phyloP scores from a whole-genome alignment of 2,888 invertebrate genomes.

The Lordiphosa fenestrarum region DNA sequence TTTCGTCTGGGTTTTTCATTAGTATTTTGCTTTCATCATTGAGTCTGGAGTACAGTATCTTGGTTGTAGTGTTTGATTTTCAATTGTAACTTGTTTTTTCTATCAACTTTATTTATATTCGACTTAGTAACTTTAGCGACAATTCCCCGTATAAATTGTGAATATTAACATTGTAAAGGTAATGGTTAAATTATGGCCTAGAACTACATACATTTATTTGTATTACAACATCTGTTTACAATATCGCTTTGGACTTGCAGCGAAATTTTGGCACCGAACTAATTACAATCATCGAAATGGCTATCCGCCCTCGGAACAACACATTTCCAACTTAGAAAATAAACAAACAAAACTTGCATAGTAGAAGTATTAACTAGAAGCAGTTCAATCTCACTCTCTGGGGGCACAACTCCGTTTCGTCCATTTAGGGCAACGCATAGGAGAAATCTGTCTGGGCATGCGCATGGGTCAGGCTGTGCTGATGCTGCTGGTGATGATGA shows the following conservation, averaged over 20 bases:
- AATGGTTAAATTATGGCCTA: constrained; percentile 16
- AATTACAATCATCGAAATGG: constrained; percentile 25
- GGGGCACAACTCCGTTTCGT: constrained; percentile 7
- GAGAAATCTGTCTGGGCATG: constrained; percentile 72
- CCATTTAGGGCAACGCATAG: constrained; percentile 46
- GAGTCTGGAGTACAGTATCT: constrained; percentile 51
- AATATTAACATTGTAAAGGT: constrained; percentile 9
- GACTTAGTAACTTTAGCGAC: constrained; percentile 64
- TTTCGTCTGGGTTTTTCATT: constrained; percentile 26
- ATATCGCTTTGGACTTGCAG: constrained; percentile 56
- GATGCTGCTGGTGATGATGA: constrained; percentile 29
- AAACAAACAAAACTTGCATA: constrained; percentile 6
- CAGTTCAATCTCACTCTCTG: constrained; percentile 46
- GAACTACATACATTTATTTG: constrained; percentile 12
- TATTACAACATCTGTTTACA: constrained; percentile 48
- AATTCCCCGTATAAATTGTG: constrained; percentile 42
- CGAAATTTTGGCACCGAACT: constrained; percentile 59
- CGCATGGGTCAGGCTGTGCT: constrained; percentile 30
- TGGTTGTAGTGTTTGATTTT: constrained; percentile 60
- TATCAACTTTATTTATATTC: constrained; percentile 14
- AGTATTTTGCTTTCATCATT: constrained; percentile 18
- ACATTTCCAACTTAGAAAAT: constrained; percentile 23
- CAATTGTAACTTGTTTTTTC: neutral
- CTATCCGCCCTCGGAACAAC: neutral
- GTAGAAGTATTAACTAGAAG: constrained; percentile 13